These are phyloP conservation scores for Anoplophora glabripennis DNA, from an alignment of 1,140 invertebrate species.

Conservation along the genomic window DNA sequence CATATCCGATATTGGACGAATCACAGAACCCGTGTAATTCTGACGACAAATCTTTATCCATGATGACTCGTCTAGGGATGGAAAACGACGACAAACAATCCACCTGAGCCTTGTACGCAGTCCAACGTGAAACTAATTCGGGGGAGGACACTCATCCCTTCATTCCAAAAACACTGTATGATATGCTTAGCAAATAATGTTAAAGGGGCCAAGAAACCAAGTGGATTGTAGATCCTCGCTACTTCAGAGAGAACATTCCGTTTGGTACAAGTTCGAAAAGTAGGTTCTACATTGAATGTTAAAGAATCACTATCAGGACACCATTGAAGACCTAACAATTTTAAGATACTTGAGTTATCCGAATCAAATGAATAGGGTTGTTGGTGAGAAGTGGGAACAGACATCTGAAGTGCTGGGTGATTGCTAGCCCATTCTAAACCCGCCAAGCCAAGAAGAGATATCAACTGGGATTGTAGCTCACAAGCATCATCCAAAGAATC, in stretches of 20 bases:
- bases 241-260: neutral
- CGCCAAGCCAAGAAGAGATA: conserved; percentile 9
- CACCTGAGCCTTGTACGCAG: neutral
- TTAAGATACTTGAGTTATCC: neutral
- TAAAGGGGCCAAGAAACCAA: conserved; percentile 9
- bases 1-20: neutral
- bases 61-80: neutral
- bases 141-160: neutral
- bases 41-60: neutral
- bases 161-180: neutral
- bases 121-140: neutral
- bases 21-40: neutral
- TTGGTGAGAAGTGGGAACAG: neutral
- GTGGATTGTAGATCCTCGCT: conserved; percentile 13
- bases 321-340: conserved; percentile 11
- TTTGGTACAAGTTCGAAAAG: neutral
- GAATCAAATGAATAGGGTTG: neutral
- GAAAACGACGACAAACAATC: neutral
- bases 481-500: conserved; percentile 4
- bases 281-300: neutral
- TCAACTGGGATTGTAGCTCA: conserved; percentile 8
- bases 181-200: neutral
- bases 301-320: conserved; percentile 2
- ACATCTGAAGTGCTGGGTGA: neutral
- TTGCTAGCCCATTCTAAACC: conserved; percentile 18